phyloP scores from a whole-genome alignment of 2,888 invertebrate species.

The Cataglyphis rosenhaueri region DNA sequence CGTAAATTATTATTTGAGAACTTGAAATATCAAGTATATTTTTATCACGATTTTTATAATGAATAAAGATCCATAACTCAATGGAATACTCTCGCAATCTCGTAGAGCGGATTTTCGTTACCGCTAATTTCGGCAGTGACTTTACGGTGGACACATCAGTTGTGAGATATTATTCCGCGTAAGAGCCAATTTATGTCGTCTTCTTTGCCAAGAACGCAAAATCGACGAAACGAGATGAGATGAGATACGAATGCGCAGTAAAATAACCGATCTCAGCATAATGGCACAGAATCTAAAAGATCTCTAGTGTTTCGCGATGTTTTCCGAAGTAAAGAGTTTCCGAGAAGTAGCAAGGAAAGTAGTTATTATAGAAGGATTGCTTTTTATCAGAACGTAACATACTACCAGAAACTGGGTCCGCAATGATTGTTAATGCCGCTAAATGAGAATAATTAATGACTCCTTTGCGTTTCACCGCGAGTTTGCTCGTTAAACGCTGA shows the following conservation, averaged over 20 bases:
- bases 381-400: constrained; percentile 1
- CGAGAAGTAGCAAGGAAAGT: background rate
- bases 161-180: constrained; percentile 9
- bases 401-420: background rate
- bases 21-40: background rate
- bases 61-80: background rate
- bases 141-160: background rate
- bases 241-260: background rate
- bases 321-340: background rate
- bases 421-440: constrained; percentile 30
- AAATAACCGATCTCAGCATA: constrained; percentile 18
- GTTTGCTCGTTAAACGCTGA: constrained; percentile 60
- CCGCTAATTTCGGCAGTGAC: background rate
- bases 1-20: background rate
- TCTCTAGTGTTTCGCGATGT: background rate
- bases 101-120: background rate
- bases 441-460: constrained; percentile 56
- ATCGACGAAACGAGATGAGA: background rate
- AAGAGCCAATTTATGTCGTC: background rate
- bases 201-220: background rate
- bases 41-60: background rate
- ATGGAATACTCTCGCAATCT: background rate
- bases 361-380: constrained; percentile 2
- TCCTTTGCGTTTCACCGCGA: constrained; percentile 39
- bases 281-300: background rate